Conservation (phyloP, 2,888 invertebrate species). For the Drosophila engyochracea region DNA sequence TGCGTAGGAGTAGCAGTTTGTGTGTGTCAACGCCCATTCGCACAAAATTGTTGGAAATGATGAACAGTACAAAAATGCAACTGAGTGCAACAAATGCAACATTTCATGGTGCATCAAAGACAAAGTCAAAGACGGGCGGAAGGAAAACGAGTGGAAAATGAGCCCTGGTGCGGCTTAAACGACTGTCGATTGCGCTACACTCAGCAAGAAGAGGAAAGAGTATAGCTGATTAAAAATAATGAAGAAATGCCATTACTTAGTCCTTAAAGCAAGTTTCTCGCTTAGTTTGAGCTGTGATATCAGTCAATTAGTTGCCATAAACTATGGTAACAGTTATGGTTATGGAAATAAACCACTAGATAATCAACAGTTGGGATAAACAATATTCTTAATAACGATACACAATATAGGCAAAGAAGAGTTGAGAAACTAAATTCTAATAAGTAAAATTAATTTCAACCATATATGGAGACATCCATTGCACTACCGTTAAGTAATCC, state of each 20-base stretch:
- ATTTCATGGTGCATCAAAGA: constrained; percentile 69
- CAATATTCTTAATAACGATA: not conserved
- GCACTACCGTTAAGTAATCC: not conserved
- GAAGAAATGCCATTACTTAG: not conserved
- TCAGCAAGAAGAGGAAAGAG: not conserved
- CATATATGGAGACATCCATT: not conserved
- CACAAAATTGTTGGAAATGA: constrained; percentile 49
- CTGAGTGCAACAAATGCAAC: constrained; percentile 48
- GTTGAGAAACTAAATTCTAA: not conserved
- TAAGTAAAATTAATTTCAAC: not conserved
- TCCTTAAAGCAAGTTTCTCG: not conserved
- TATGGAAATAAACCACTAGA: not conserved
- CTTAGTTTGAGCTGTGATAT: not conserved
- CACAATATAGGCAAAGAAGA: not conserved
- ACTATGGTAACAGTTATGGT: not conserved
- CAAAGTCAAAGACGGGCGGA: constrained; percentile 29
- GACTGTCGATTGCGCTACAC: constrained; percentile 32
- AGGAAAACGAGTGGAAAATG: constrained; percentile 15
- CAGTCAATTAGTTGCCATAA: not conserved
- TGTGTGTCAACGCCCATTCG: constrained; percentile 57
- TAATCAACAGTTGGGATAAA: not conserved
- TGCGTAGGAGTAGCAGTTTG: constrained; percentile 47
- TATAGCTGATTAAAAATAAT: not conserved
- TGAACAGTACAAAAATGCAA: constrained; percentile 25
- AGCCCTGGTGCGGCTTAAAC: constrained; percentile 1